Base-by-base conservation (phyloP, 2,797 vertebrate species). In the Gadopsis marmoratus region DNA sequence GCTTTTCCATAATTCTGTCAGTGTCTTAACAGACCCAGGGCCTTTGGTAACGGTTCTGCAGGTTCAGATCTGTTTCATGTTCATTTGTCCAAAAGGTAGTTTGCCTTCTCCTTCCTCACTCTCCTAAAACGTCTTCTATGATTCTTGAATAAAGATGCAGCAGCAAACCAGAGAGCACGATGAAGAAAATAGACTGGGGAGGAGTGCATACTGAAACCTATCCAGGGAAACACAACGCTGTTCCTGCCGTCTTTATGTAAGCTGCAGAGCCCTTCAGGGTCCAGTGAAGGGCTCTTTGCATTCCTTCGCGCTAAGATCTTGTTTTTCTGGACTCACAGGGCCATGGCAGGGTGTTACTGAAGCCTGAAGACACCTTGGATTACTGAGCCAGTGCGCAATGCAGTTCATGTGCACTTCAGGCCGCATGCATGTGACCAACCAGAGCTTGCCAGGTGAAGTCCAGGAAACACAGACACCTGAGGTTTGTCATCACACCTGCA, bases 281-380 rank as follows among this genome's bases (percentile, higher is more conserved):
- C 82, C 75, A 50, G 45, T 81, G 76, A 78, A 89, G 79, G 71
- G 56, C 66, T 74, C 84, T 86, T 77, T 74, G 74, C 92, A 94
- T 93, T 93, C 92, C 93, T 91, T 84, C 39, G 13, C 47, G 54
- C 88, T 87, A 83, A 82, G 86, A 80, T 83, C 83, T 88, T 92
- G 88, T 92, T 92, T 91, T 87, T 71, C 66, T 83, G 59, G 53
- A 54, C 74, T 66, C 53, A 35, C 31, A 4, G 62, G 60, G 58
- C 26, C 85, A 76, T 26, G 74, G 31, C 64, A 74, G 73, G 3
- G 59, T 7, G 4, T 45, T 3, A 72, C 29, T 37, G 76, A 81
- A 86, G 70, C 73, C 68, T 80, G 59, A 55, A 76, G 90, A 74
- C 7, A n/a, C 31, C 26, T 67, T 21, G 69, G 81, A 82, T 91